phyloP scores from a whole-genome alignment of 2,888 invertebrate species.

The Crioceris asparagi region DNA sequence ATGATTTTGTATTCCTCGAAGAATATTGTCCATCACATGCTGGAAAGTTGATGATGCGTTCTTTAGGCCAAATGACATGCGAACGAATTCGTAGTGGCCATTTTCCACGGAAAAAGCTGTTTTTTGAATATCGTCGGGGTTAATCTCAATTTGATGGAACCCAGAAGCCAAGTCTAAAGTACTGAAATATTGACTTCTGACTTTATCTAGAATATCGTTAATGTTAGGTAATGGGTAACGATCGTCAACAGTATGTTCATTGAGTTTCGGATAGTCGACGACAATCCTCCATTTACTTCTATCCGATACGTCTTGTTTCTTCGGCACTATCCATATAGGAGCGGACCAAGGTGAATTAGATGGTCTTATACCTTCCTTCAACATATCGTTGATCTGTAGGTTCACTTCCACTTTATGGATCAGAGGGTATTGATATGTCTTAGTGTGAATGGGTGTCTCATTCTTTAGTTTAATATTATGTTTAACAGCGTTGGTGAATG shows the following conservation, averaged over 20 bases:
- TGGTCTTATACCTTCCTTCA: constrained; percentile 6
- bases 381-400: no score
- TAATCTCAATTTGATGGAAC: constrained; percentile 3
- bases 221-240: constrained; percentile 7
- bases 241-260: constrained; percentile 6
- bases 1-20: background rate
- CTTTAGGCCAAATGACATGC: background rate
- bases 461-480: no score
- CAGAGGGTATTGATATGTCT: no score
- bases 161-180: constrained; percentile 11
- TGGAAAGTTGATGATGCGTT: background rate
- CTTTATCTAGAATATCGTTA: constrained; percentile 5
- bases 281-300: no score
- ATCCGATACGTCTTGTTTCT: no score
- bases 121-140: background rate
- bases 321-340: constrained; percentile 12
- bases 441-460: no score
- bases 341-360: constrained; percentile 9
- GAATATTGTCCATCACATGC: background rate
- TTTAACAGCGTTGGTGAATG: no score
- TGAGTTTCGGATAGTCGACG: constrained; percentile 7
- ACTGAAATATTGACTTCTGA: no score
- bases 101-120: background rate
- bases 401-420: no score
- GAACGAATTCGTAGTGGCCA: background rate